Conservation (phyloP, 2,888 invertebrate genomes). For the Tenodera sinensis region DNA sequence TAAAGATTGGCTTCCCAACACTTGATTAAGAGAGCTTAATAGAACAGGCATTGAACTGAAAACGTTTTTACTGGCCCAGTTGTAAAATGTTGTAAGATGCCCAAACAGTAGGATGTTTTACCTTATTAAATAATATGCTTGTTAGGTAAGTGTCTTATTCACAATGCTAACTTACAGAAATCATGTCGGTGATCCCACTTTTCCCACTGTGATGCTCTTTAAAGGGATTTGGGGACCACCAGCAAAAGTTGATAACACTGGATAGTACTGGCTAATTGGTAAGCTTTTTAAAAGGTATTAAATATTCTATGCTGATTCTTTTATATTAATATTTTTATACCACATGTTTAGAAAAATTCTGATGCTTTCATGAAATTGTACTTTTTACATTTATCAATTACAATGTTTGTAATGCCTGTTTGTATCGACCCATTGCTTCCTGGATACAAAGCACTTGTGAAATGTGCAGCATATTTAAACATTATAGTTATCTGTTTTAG, state of each 20-base stretch:
- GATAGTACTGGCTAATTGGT: not conserved
- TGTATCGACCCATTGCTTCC: not conserved
- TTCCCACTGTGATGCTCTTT: constrained; percentile 12
- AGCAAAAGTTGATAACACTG: not conserved
- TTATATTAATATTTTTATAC: not conserved
- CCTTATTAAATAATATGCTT: not conserved
- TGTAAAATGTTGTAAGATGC: not conserved
- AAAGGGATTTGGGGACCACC: not conserved
- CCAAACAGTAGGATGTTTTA: not conserved
- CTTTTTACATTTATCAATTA: no score
- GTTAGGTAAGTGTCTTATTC: constrained; percentile 8
- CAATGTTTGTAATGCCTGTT: no score
- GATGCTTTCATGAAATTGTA: no score
- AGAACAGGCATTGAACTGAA: not conserved
- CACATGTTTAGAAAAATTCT: no score
- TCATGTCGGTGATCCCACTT: not conserved
- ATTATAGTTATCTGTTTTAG: no score
- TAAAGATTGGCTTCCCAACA: not conserved
- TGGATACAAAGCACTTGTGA: not conserved
- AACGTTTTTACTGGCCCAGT: not conserved
- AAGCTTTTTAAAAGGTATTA: not conserved
- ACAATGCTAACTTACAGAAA: not conserved
- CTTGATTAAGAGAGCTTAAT: not conserved
- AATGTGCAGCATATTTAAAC: not conserved
- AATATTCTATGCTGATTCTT: not conserved